Evolutionary conservation across 2,888 invertebrate genomes (phyloP), one percentile per base, ranked within the genome.

Genomic region (Psylliodes chrysocephalus): DNA sequence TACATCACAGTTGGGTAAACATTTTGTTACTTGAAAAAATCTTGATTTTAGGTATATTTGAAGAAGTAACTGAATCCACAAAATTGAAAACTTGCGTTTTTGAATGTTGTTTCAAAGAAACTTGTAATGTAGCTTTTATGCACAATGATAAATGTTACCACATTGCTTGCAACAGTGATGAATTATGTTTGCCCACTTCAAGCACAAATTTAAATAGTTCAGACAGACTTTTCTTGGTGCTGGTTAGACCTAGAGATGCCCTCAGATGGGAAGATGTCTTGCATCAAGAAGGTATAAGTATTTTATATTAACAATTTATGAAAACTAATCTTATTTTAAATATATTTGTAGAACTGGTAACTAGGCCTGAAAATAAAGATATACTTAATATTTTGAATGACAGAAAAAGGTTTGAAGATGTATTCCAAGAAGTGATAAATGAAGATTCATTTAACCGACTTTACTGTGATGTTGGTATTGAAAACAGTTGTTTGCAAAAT

Each of bases 121-220:
- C 84, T 1, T 95, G 95, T 79, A 91, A 95, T 80, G 89, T 93
- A 67, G 93, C 91, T 2, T 89, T 95, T 77, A 89, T 92, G 81
- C 89, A 88, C 71, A 90, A 92, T 75, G 82, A 85, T 15, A 89
- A 89, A 66, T 95, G 95, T 78, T 94, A 89, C 78, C 91, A 92
- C 81, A 88, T 94, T 14, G 86, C 87, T 63, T 93, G 93, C 81
- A 84, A 82, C 3, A 90, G 85, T 72, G 89, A 91, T 76, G 90
- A 91, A 75, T 82, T 89, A 25, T 94, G 93, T 74, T 75, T 90
- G 67, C 93, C 93, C 0, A 84, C 89, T 14, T 84, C 86, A 44
- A 85, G 88, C 42, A 81, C 84, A 6, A 89, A 89, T 69, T 84
- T 87, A 71, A 79, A 81, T 18, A 81, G 81, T 60, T 84, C 85